Percentiles rank a stretch among this genome's conserved stretches.
Evolutionary conservation across 2,113 vertebrate species (phyloP).

Genomic region (Sphaerodactylus townsendi): DNA sequence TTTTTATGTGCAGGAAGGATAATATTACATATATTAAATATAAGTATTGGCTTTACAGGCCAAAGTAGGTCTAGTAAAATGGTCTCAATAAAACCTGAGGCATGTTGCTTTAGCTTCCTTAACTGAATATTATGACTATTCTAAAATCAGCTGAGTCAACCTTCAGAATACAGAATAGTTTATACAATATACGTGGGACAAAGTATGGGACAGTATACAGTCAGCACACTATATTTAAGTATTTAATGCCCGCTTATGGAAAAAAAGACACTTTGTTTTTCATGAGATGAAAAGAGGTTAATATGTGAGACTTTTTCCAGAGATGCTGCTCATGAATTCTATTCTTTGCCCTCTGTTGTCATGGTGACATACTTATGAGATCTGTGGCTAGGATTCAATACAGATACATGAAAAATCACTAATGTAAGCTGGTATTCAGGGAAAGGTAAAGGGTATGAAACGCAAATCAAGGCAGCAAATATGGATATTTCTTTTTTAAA

Average conservation of each 20-base stretch:
- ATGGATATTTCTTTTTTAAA: neutral
- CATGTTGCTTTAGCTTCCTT: neutral
- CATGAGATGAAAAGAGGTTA: constrained; percentile 1
- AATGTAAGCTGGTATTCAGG: neutral
- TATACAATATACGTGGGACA: neutral
- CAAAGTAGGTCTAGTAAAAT: constrained; percentile 7
- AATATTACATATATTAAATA: constrained; percentile 6
- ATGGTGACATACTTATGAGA: constrained; percentile 5
- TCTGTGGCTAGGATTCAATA: constrained; percentile 3
- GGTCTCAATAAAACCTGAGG: constrained; percentile 11
- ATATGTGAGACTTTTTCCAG: constrained; percentile 5
- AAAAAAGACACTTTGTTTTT: neutral
- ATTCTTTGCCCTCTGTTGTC: constrained; percentile 18
- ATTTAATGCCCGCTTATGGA: neutral
- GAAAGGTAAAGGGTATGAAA: neutral
- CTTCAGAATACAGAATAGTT: constrained; percentile 7
- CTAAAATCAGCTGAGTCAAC: neutral
- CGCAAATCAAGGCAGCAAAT: neutral
- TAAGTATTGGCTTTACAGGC: neutral
- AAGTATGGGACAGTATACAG: neutral
- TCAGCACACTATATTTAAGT: neutral
- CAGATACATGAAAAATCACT: constrained; percentile 4
- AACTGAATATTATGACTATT: constrained; percentile 8
- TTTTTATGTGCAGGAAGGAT: neutral
- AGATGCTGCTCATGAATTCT: neutral